A percentile compares a stretch with the other conserved stretches of the same genome.
Evolutionary conservation across 2,888 invertebrate genomes (phyloP).

Genomic region (Oithona nana): DNA sequence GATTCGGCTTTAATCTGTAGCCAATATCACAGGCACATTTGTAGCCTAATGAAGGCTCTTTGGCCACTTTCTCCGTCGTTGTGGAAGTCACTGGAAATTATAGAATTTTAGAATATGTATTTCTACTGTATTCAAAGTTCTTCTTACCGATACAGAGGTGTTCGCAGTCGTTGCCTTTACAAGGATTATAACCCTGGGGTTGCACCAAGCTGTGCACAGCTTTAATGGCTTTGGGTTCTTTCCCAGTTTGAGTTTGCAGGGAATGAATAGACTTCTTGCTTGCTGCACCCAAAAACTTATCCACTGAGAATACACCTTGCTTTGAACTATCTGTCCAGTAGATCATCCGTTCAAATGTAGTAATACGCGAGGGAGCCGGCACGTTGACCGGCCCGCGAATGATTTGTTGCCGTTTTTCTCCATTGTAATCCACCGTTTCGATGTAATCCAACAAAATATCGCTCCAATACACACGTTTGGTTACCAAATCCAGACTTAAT

Average conservation of each 20-base stretch:
- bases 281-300: conserved; percentile 58
- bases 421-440: conserved; percentile 84
- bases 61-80: conserved; percentile 20
- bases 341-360: conserved; percentile 64
- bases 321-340: conserved; percentile 84
- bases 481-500: conserved; percentile 71
- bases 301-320: conserved; percentile 66
- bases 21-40: conserved; percentile 82
- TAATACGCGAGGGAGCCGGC: conserved; percentile 57
- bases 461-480: conserved; percentile 83
- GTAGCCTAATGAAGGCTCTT: conserved; percentile 45
- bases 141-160: conserved; percentile 89
- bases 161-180: conserved; percentile 67
- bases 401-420: conserved; percentile 44
- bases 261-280: conserved; percentile 61
- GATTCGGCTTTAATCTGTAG: conserved; percentile 46
- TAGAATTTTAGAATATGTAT: too few species aligned
- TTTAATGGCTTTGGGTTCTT: conserved; percentile 64
- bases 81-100: conserved; percentile 65
- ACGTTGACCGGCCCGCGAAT: conserved; percentile 43
- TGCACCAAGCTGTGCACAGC: conserved; percentile 60
- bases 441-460: conserved; percentile 87
- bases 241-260: conserved; percentile 35
- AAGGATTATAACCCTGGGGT: conserved; percentile 51
- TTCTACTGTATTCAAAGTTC: too few species aligned